phyloP scores from a whole-genome alignment of 2,113 vertebrate species.

The Budorcas taxicolor region DNA sequence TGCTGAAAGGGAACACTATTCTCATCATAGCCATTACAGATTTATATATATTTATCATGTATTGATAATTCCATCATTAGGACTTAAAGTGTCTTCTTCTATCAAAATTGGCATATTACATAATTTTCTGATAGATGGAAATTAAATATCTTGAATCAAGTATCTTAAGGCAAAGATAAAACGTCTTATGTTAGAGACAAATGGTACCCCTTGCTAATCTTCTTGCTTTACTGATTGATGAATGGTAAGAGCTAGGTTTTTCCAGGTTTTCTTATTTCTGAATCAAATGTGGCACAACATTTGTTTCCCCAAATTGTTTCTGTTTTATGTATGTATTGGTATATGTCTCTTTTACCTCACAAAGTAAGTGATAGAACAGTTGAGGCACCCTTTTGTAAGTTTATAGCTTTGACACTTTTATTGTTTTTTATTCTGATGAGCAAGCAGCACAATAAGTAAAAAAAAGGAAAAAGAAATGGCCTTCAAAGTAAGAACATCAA shows the following conservation, averaged over 20 bases:
- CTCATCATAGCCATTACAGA: not conserved
- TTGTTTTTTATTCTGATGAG: not conserved
- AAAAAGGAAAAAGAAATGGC: not conserved
- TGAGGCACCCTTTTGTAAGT: not conserved
- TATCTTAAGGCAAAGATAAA: not conserved
- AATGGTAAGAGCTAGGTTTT: not conserved
- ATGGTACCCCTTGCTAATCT: not conserved
- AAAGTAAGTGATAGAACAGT: not conserved
- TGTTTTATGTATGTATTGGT: not conserved
- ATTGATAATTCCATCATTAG: not conserved
- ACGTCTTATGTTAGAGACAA: not conserved
- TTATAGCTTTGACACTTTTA: not conserved
- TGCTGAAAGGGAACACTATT: not conserved
- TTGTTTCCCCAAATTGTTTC: not conserved
- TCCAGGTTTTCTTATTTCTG: not conserved
- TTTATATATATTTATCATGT: not conserved
- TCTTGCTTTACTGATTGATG: not conserved
- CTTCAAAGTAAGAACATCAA: not conserved
- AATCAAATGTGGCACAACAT: not conserved
- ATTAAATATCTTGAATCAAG: not conserved
- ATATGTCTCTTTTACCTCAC: not conserved
- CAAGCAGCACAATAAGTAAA: not conserved
- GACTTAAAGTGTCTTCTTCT: not conserved
- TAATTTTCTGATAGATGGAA: not conserved
- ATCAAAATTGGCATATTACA: not conserved